A percentile compares a stretch with the other conserved stretches of the same genome.
Evolutionary conservation across 2,797 vertebrate genomes (phyloP).

Genomic region (Gadopsis marmoratus): DNA sequence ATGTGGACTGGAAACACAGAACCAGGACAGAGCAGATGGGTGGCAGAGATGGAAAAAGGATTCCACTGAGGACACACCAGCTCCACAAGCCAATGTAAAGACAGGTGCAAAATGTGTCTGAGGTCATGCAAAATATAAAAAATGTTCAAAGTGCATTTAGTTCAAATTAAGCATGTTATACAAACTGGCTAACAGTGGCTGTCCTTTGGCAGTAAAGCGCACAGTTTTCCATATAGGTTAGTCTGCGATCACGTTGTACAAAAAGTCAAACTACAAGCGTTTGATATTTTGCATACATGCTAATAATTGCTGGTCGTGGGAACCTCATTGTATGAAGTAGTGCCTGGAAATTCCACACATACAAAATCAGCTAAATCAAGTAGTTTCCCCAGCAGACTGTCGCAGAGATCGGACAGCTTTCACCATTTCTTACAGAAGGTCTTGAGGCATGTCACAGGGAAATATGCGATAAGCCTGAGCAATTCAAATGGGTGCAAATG

Average conservation of each 20-base stretch:
- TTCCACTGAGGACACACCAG: conserved; percentile 29
- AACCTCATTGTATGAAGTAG: conserved; percentile 18
- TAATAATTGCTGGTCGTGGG: conserved; percentile 15
- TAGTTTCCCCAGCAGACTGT: background rate
- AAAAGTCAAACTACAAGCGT: background rate
- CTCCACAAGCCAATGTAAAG: conserved; percentile 25
- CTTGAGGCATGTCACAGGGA: conserved; percentile 6
- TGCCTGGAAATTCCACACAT: background rate
- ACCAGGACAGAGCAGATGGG: conserved; percentile 52
- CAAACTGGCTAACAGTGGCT: conserved; percentile 21
- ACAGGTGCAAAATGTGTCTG: conserved; percentile 25
- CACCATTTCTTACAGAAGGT: conserved; percentile 1
- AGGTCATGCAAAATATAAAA: conserved; percentile 11
- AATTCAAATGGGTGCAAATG: conserved; percentile 44
- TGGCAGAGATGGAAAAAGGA: conserved; percentile 23
- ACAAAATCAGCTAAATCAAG: background rate
- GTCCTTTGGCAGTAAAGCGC: background rate
- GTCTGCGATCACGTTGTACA: background rate
- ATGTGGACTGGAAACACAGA: conserved; percentile 44
- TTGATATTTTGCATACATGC: conserved; percentile 21
- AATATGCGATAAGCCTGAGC: conserved; percentile 25
- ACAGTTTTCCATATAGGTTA: background rate
- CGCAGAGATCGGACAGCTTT: conserved; percentile 1
- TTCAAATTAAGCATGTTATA: conserved; percentile 30
- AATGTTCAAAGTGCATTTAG: conserved; percentile 10